Evolutionary conservation across 2,888 invertebrate species (phyloP).

Genomic region (Drosophila lacicola): DNA sequence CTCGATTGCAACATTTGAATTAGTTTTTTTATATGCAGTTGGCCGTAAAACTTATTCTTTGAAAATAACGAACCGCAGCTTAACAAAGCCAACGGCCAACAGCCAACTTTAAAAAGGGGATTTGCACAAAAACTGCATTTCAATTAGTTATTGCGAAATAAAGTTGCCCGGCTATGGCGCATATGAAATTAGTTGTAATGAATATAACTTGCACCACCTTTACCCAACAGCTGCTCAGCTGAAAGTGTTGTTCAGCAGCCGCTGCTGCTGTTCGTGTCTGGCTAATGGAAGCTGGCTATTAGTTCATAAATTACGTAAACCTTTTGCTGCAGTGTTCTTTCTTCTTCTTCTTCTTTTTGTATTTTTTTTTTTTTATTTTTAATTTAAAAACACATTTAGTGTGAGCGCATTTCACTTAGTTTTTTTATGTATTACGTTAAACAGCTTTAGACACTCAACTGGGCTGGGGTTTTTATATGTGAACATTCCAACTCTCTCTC

Average conservation of each 20-base stretch:
- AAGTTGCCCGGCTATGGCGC: constrained; percentile 35
- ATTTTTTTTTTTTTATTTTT: constrained; percentile 9
- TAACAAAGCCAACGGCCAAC: constrained; percentile 8
- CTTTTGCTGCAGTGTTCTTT: constrained; percentile 29
- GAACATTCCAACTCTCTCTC: constrained; percentile 31
- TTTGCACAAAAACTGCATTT: constrained; percentile 43
- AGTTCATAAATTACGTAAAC: constrained; percentile 58
- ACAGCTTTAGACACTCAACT: constrained; percentile 63
- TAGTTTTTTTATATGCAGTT: not conserved
- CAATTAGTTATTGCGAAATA: constrained; percentile 48
- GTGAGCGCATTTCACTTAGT: constrained; percentile 42
- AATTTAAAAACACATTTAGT: constrained; percentile 59
- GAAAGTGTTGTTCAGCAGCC: constrained; percentile 4
- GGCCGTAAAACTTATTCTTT: constrained; percentile 3
- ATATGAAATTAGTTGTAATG: constrained; percentile 52
- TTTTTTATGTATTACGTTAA: constrained; percentile 53
- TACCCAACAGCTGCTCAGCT: constrained; percentile 5
- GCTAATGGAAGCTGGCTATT: constrained; percentile 62
- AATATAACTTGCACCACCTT: constrained; percentile 44
- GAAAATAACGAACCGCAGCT: constrained; percentile 25
- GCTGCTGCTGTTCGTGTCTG: constrained; percentile 1
- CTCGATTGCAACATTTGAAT: not conserved
- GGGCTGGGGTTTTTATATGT: constrained; percentile 37
- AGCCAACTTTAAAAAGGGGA: constrained; percentile 17
- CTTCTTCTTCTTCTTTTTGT: not conserved